Evolutionary conservation across 1,140 invertebrate species (phyloP), one percentile per base, ranked within the genome.

Genomic region (Batillaria attramentaria): DNA sequence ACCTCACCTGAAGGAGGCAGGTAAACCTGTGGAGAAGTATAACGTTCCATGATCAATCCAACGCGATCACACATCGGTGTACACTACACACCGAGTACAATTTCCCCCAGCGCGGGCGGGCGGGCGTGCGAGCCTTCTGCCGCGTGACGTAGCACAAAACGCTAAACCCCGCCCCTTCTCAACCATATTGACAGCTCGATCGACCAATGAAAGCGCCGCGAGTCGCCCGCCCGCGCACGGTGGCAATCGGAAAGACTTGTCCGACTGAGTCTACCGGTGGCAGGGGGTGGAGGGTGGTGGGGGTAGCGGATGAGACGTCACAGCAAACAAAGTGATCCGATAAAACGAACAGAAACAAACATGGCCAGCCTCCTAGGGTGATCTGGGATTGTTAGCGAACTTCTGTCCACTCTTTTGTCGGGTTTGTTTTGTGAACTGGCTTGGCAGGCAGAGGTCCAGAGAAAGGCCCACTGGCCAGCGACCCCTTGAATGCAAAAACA

Each of bases 151-250:
- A n/a, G n/a, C n/a, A n/a, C n/a, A n/a, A 46, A 70, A 70, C 68
- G n/a, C n/a, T n/a, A 70, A 46, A 31, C 68, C 41, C 68, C 68
- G 68, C 68, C 68, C 42, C 68, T n/a, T 70, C 35, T 31, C 37
- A 31, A n/a, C n/a, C 68, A 70, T 16, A 2, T 39, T 28, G 57
- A 60, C 57, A 60, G 57, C 20, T 20, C 57, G n/a, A 20, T 6
- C 39, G 33, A 39, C 68, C 68, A 70, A 70, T 70, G 68, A 70
- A 42, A 46, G 68, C 41, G 68, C 41, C 24, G 24, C 68, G 10
- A 5, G 68, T 39, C 68, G 50, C 68, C 68, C 50, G 68, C 68
- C 28, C 42, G 24, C 50, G 68, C 68, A 46, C 42, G 24, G 68
- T 70, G 68, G 68, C 68, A 2, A 70, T 18, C 35, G 66, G 42